Evolutionary conservation across 2,888 invertebrate genomes (phyloP).

Genomic region (Lepidocyrtinus sp.): DNA sequence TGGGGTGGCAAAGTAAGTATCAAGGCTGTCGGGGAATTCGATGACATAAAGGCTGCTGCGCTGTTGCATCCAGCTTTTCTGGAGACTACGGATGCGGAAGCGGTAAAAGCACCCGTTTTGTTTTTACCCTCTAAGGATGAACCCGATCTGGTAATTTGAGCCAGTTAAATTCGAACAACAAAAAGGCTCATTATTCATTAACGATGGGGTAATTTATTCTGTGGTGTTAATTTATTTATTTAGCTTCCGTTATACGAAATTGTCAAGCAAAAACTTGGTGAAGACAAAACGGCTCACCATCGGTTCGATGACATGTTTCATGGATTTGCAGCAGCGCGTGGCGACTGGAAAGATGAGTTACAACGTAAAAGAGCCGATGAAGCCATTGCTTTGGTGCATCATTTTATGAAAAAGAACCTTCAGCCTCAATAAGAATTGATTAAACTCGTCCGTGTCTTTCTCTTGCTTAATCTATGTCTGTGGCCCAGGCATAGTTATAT

Average conservation of each 20-base stretch:
- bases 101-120: constrained; percentile 58
- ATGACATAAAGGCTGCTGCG: constrained; percentile 60
- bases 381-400: constrained; percentile 54
- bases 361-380: constrained; percentile 65
- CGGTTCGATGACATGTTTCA: constrained; percentile 65
- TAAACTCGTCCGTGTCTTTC: too few relatives aligned
- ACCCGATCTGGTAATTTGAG: constrained; percentile 60
- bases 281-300: constrained; percentile 55
- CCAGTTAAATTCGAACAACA: background rate
- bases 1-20: constrained; percentile 54
- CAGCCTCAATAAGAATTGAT: too few relatives aligned
- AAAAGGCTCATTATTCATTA: background rate
- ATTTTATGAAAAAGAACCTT: constrained; percentile 63
- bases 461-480: too few relatives aligned
- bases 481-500: too few relatives aligned
- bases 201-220: background rate
- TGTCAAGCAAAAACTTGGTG: constrained; percentile 61
- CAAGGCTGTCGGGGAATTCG: constrained; percentile 40
- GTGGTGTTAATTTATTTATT: background rate
- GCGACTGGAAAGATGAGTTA: constrained; percentile 57
- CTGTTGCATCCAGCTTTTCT: constrained; percentile 63
- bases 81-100: constrained; percentile 48
- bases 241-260: constrained; percentile 61
- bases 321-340: constrained; percentile 66
- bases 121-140: constrained; percentile 63